Conservation (phyloP, 1,140 invertebrate genomes). For the Cyrtorhinus lividipennis region DNA sequence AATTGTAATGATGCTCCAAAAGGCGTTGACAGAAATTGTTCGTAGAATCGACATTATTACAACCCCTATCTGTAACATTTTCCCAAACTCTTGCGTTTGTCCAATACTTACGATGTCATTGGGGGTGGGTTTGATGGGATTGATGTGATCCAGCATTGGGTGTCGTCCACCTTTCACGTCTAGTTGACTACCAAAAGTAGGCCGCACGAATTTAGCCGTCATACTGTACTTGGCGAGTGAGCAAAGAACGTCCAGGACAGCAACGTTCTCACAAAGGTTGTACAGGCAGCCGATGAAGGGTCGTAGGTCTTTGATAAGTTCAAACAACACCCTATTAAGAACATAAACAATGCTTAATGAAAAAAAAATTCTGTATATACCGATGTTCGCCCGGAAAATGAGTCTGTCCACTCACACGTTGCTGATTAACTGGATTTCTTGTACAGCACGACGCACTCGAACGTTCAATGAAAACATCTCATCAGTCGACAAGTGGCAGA, state of each 20-base stretch:
- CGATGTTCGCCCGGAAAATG: background rate
- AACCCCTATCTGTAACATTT: too few relatives aligned
- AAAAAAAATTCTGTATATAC: background rate
- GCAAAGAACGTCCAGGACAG: constrained; percentile 61
- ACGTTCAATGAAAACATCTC: constrained; percentile 52
- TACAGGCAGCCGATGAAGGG: constrained; percentile 59
- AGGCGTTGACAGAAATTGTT: too few relatives aligned
- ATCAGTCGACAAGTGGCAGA: constrained; percentile 60
- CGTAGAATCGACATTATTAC: too few relatives aligned
- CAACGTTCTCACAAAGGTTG: constrained; percentile 60
- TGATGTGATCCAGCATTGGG: constrained; percentile 58
- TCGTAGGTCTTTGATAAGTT: constrained; percentile 43
- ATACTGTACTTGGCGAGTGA: constrained; percentile 52
- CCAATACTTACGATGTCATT: constrained; percentile 70
- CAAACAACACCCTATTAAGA: constrained; percentile 41
- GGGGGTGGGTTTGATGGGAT: constrained; percentile 40
- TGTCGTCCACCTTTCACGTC: constrained; percentile 56
- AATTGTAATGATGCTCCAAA: too few relatives aligned
- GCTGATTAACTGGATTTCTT: constrained; percentile 65
- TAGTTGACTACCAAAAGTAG: constrained; percentile 52
- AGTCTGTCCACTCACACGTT: constrained; percentile 45
- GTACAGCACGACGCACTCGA: constrained; percentile 52
- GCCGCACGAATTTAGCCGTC: constrained; percentile 44
- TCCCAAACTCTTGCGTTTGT: too few relatives aligned
- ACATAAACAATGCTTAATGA: constrained; percentile 5